These are phyloP conservation scores for Orestias chungarensis DNA, from an alignment of 2,797 vertebrate genomes.

Conservation along the genomic window DNA sequence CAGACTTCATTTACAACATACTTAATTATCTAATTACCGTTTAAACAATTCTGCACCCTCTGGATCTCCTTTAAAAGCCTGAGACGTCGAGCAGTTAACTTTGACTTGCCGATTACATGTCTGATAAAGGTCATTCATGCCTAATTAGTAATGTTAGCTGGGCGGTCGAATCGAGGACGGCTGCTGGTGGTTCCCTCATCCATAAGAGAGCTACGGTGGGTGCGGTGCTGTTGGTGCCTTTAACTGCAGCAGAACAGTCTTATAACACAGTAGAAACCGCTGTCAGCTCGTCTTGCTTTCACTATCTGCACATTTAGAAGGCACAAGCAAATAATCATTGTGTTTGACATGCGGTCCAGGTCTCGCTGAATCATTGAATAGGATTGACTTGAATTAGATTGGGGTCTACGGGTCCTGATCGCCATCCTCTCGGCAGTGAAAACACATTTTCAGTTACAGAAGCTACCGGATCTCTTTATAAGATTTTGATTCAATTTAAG, in stretches of 20 bases:
- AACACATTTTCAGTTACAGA: no score
- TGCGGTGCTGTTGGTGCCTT: background rate
- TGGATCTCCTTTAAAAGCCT: background rate
- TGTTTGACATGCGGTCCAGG: background rate
- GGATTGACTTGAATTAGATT: background rate
- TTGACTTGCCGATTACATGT: constrained; percentile 2
- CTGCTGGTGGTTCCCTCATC: background rate
- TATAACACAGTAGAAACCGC: background rate
- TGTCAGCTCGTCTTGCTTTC: background rate
- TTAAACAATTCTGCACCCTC: background rate
- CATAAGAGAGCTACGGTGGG: background rate
- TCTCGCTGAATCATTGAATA: background rate
- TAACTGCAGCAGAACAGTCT: constrained; percentile 1
- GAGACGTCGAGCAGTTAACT: background rate
- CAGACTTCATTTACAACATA: background rate
- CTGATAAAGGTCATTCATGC: constrained; percentile 9
- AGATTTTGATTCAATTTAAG: no score
- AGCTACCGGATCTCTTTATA: no score
- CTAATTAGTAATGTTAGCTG: constrained; percentile 6
- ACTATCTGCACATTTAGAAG: background rate
- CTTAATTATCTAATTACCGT: no score
- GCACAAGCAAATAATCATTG: background rate
- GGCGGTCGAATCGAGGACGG: constrained; percentile 1
- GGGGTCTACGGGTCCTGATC: no score
- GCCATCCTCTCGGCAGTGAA: no score